phyloP scores from a whole-genome alignment of 1,140 invertebrate species.

The Atta cephalotes region DNA sequence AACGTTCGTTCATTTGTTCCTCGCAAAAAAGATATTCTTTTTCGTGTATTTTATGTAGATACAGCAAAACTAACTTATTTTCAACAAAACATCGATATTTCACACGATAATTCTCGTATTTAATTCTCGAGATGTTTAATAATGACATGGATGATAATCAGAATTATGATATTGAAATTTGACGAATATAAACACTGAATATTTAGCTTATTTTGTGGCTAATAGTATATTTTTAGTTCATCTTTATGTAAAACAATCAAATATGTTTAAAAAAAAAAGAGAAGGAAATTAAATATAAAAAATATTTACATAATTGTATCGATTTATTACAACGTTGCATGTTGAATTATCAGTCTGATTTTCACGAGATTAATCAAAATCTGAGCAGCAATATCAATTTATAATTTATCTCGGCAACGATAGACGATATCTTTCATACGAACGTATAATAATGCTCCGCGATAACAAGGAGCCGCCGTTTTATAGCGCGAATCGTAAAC shows the following conservation, averaged over 20 bases:
- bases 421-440: conserved; percentile 34
- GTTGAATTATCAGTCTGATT: not conserved
- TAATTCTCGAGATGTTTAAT: not conserved
- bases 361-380: conserved; percentile 2
- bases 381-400: not conserved
- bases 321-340: not conserved
- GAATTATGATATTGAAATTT: not conserved
- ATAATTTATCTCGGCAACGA: conserved; percentile 9
- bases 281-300: not conserved
- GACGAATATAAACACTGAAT: not conserved
- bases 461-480: conserved; percentile 1
- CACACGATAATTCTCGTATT: not conserved
- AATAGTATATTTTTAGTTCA: not conserved
- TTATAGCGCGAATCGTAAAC: conserved; percentile 30
- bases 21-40: conserved; percentile 6
- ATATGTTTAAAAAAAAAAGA: not conserved
- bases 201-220: not conserved
- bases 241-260: not conserved
- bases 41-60: not conserved
- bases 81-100: not conserved
- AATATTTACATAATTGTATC: not conserved
- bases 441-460: conserved; percentile 9
- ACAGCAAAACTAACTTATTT: not conserved
- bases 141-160: not conserved
- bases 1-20: not conserved